Conservation (phyloP, 30 jellyfish, hydroid and myxozoan species). For the Phacellophora camtschatica region DNA sequence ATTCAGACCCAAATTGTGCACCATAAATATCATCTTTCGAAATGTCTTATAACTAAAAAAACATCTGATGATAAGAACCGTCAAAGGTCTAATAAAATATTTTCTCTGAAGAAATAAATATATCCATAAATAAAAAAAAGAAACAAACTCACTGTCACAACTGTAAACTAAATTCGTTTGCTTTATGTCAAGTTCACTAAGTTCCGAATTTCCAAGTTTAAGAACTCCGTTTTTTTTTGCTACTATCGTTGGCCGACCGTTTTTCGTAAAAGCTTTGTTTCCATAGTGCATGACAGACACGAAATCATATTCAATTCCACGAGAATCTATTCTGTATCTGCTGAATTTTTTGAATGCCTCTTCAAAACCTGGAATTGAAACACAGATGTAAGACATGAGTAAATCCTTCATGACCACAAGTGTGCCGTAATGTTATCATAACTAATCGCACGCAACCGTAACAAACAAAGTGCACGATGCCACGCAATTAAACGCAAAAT, state of each 20-base stretch:
- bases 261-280: conserved; percentile 84
- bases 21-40: too few relatives aligned
- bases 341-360: conserved; percentile 89
- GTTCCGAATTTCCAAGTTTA: conserved; percentile 83
- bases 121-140: too few relatives aligned
- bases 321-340: conserved; percentile 74
- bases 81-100: too few relatives aligned
- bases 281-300: conserved; percentile 91
- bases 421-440: too few relatives aligned
- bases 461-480: too few relatives aligned
- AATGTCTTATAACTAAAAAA: too few relatives aligned
- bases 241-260: conserved; percentile 82
- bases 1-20: too few relatives aligned
- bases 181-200: conserved; percentile 83
- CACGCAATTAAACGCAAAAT: too few relatives aligned
- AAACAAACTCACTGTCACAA: conserved; percentile 65
- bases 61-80: too few relatives aligned
- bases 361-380: conserved; percentile 56
- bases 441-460: too few relatives aligned
- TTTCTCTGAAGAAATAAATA: too few relatives aligned
- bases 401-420: not conserved
- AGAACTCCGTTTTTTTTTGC: conserved; percentile 65
- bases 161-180: conserved; percentile 79
- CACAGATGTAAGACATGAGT: not conserved
- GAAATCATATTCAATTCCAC: conserved; percentile 76